A percentile compares a stretch with the other conserved stretches of the same genome.
phyloP scores from a whole-genome alignment of 2,888 invertebrate genomes.

The Mechanitis messenoides region DNA sequence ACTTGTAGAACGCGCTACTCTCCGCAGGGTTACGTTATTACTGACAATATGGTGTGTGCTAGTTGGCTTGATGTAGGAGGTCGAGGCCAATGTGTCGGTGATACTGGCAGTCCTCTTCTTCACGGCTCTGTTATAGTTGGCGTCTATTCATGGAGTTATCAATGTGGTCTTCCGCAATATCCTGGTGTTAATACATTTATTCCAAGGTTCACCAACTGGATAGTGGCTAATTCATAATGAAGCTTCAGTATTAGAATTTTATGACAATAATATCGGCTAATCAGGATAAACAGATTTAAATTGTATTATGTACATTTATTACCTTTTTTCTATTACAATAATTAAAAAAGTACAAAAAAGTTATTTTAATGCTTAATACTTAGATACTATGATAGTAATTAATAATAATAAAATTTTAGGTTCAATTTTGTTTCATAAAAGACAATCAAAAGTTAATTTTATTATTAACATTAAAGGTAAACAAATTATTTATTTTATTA shows the following conservation, averaged over 20 bases:
- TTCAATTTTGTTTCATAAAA: too few relatives aligned
- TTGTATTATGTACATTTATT: too few relatives aligned
- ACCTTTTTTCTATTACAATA: too few relatives aligned
- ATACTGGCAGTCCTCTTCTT: constrained; percentile 56
- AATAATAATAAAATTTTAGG: too few relatives aligned
- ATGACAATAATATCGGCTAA: too few relatives aligned
- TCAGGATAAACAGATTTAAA: too few relatives aligned
- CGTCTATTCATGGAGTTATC: constrained; percentile 30
- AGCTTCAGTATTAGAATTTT: neutral
- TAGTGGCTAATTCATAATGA: constrained; percentile 29
- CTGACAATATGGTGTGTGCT: constrained; percentile 51
- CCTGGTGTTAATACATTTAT: neutral
- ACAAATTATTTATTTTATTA: too few relatives aligned
- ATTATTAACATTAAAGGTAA: too few relatives aligned
- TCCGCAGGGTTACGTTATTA: constrained; percentile 38
- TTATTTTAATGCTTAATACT: too few relatives aligned
- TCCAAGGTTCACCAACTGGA: neutral
- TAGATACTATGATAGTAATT: too few relatives aligned
- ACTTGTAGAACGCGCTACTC: constrained; percentile 48
- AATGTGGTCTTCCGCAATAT: neutral
- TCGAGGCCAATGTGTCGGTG: constrained; percentile 59
- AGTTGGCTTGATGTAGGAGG: constrained; percentile 54
- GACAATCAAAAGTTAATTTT: too few relatives aligned
- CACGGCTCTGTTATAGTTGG: constrained; percentile 30
- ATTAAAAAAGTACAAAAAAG: too few relatives aligned